These are phyloP conservation scores for Frankliniella fusca DNA, from an alignment of 2,888 invertebrate species.

Conservation along the genomic window DNA sequence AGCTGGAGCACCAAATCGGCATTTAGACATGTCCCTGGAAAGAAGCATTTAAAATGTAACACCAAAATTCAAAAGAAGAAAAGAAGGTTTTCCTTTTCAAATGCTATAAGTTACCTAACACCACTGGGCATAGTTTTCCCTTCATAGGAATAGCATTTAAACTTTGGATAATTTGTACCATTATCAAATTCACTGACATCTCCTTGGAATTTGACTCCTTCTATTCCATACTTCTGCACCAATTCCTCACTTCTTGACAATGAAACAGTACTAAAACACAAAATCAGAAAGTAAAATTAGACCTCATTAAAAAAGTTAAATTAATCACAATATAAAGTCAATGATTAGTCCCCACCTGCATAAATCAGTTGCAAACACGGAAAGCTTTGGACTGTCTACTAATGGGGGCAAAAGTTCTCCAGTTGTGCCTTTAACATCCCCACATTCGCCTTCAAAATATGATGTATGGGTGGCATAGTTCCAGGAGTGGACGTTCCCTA, in stretches of 20 bases:
- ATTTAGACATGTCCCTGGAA: conserved; percentile 43
- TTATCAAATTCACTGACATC: conserved; percentile 69
- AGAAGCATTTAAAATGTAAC: not conserved
- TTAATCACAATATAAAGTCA: not conserved
- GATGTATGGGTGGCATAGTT: conserved; percentile 55
- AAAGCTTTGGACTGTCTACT: conserved; percentile 54
- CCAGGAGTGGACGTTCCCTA: conserved; percentile 72
- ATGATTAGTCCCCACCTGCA: conserved; percentile 61
- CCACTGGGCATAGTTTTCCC: not conserved
- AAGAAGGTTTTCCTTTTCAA: not conserved
- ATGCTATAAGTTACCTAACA: not conserved
- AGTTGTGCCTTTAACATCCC: conserved; percentile 64
- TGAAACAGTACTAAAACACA: conserved; percentile 34
- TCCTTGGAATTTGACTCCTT: conserved; percentile 55
- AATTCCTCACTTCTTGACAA: conserved; percentile 30
- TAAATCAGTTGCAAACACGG: conserved; percentile 70
- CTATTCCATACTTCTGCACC: conserved; percentile 46
- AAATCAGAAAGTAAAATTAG: conserved; percentile 20
- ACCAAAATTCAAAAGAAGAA: not conserved
- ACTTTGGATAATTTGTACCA: conserved; percentile 55
- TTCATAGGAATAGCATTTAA: conserved; percentile 63
- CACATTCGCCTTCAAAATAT: conserved; percentile 61
- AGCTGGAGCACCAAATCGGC: conserved; percentile 47
- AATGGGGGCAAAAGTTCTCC: conserved; percentile 77
- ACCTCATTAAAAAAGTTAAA: conserved; percentile 27